Base-by-base conservation (phyloP, 2,888 invertebrate genomes). In the Leptopterna dolabrata region DNA sequence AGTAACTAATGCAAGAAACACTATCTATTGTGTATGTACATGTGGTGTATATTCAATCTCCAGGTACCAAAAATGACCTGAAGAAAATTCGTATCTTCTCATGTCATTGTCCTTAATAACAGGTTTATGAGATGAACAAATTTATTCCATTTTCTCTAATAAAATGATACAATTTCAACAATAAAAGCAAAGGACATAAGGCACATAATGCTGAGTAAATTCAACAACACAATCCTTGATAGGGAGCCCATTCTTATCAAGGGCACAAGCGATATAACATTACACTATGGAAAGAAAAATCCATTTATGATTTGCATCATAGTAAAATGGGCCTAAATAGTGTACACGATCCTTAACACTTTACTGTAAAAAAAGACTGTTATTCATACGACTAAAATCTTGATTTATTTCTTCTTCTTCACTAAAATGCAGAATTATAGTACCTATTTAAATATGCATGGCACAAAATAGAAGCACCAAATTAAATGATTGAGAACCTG, bases 161-260 rank as follows among this genome's bases (percentile, higher is more conserved):
- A 76, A 89, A 89, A 89, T 87, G 82, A 89, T 88, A 89, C 87
- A 88, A 86, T 88, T 89, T 88, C 84, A 89, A 89, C 89, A 89
- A 89, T 88, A 89, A 89, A 90, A 90, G 89, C 89, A 89, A 89
- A 89, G 85, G 90, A 90, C 90, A 89, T 90, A 90, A 90, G 90
- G 90, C 90, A 90, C 90, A 90, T 90, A 90, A 90, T 90, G 90
- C 90, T 90, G 90, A 90, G 90, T 90, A 90, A 90, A 90, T 90
- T 90, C 89, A 90, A 90, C 89, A 90, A 89, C 89, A 89, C 89
- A 90, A 90, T 90, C 87, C 88, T 89, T 89, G 71, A 76, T 87
- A 89, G 87, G 86, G 88, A 73, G 88, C 88, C 89, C 89, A 86
- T 70, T 80, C 87, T 82, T 81, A 73, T 86, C 76, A 82, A 88